These are phyloP conservation scores for Champsocephalus gunnari DNA, from an alignment of 2,797 vertebrate species.

Conservation along the genomic window DNA sequence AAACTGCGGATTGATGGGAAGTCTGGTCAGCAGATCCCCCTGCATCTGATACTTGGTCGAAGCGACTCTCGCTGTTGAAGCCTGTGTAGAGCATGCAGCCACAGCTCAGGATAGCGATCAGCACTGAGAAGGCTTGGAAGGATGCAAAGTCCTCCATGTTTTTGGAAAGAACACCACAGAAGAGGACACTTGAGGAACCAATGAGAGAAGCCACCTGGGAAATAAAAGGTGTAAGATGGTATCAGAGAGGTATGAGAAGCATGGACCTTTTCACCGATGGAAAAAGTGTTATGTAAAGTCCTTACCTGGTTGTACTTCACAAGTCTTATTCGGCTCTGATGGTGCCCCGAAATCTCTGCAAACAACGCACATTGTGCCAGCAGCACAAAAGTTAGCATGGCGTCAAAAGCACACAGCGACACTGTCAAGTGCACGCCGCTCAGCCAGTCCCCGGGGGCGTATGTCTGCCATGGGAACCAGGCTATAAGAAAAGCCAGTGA, in stretches of 20 bases:
- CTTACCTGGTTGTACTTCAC: slow-evolving; percentile 88
- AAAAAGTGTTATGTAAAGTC: no score
- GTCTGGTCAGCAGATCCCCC: neutral
- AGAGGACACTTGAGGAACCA: slow-evolving; percentile 89
- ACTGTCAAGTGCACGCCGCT: slow-evolving; percentile 88
- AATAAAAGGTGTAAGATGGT: slow-evolving; percentile 2
- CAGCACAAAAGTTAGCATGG: slow-evolving; percentile 89
- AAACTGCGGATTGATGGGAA: slow-evolving; percentile 58
- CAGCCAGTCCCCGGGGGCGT: slow-evolving; percentile 89
- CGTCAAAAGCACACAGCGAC: slow-evolving; percentile 89
- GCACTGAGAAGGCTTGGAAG: slow-evolving; percentile 85
- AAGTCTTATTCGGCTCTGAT: slow-evolving; percentile 85
- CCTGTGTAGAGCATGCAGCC: slow-evolving; percentile 90
- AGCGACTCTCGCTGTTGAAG: slow-evolving; percentile 82
- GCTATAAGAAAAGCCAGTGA: slow-evolving; percentile 90
- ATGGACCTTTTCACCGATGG: neutral
- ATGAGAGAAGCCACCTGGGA: slow-evolving; percentile 85
- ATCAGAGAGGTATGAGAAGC: neutral
- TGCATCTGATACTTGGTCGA: slow-evolving; percentile 70
- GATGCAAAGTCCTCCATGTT: slow-evolving; percentile 89
- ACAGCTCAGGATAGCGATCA: slow-evolving; percentile 83
- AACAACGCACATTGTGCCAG: slow-evolving; percentile 90
- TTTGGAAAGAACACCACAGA: slow-evolving; percentile 88
- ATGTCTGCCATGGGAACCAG: slow-evolving; percentile 93
- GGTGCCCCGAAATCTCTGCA: slow-evolving; percentile 86